These are phyloP conservation scores for Ispidina lecontei DNA, from an alignment of 2,797 vertebrate species.

Conservation along the genomic window DNA sequence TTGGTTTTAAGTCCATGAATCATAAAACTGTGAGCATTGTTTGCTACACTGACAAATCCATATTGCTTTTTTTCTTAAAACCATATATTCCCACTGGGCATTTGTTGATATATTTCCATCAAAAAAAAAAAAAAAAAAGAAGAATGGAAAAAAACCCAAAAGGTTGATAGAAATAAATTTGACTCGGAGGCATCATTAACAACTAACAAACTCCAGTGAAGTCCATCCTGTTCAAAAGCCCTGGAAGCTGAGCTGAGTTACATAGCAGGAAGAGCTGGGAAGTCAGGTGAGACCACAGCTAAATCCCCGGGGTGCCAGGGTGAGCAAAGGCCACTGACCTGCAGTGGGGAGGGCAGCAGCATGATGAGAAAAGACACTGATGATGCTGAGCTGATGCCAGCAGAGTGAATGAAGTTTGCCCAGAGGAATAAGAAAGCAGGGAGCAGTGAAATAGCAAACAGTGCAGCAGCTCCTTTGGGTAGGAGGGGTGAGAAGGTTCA, in stretches of 20 bases:
- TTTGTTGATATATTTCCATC: neutral
- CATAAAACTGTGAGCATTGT: neutral
- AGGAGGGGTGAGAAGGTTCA: accelerated
- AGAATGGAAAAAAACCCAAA: no score
- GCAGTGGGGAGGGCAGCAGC: neutral
- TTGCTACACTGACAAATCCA: neutral
- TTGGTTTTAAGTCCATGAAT: neutral
- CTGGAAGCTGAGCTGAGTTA: neutral
- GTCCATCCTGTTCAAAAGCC: neutral
- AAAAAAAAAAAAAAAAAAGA: neutral
- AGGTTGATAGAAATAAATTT: neutral
- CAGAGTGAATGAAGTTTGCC: neutral
- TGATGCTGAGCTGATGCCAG: neutral
- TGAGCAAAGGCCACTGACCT: neutral
- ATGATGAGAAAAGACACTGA: neutral
- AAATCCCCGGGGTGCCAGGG: neutral
- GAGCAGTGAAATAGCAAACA: neutral
- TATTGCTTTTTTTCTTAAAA: neutral
- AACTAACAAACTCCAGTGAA: neutral
- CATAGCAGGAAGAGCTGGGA: neutral
- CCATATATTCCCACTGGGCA: neutral
- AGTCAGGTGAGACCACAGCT: accelerated
- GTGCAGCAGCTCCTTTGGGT: neutral
- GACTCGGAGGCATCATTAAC: neutral
- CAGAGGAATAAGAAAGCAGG: neutral